phyloP scores from a whole-genome alignment of 1,140 invertebrate species.

The Drosophila quadrilineata region DNA sequence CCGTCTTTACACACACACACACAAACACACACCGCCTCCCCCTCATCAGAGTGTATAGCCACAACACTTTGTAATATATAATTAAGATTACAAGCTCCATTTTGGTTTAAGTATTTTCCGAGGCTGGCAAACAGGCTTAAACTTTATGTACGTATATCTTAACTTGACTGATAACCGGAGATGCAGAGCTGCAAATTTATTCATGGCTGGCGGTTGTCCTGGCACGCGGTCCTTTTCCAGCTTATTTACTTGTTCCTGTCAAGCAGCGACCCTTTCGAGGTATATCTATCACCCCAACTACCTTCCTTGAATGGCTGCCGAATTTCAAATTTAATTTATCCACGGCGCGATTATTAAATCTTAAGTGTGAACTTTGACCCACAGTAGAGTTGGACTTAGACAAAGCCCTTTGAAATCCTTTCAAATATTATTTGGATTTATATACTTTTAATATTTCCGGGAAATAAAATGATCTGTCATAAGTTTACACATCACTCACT shows the following conservation, averaged over 20 bases:
- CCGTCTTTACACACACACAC: neutral
- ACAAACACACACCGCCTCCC: neutral
- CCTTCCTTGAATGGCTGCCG: no score
- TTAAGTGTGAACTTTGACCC: slow-evolving; percentile 26
- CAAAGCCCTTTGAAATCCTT: neutral
- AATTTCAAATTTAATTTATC: slow-evolving; percentile 57
- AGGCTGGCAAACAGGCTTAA: slow-evolving; percentile 35
- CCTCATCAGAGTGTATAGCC: slow-evolving; percentile 7
- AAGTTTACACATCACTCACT: neutral
- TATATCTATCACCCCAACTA: neutral
- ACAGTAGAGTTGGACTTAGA: neutral
- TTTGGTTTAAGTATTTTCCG: slow-evolving; percentile 61
- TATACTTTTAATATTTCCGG: neutral
- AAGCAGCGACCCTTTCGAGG: slow-evolving; percentile 37
- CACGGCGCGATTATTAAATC: slow-evolving; percentile 67
- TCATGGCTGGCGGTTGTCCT: slow-evolving; percentile 52
- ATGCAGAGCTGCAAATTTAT: slow-evolving; percentile 72
- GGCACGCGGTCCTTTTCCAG: slow-evolving; percentile 32
- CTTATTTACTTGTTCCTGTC: slow-evolving; percentile 60
- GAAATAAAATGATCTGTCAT: neutral
- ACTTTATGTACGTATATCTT: slow-evolving; percentile 47
- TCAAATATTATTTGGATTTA: neutral
- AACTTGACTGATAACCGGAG: slow-evolving; percentile 75
- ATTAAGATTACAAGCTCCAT: slow-evolving; percentile 77
- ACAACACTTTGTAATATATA: slow-evolving; percentile 78